These are phyloP conservation scores for Acanthornis magna DNA, from an alignment of 2,797 vertebrate genomes.

Conservation along the genomic window DNA sequence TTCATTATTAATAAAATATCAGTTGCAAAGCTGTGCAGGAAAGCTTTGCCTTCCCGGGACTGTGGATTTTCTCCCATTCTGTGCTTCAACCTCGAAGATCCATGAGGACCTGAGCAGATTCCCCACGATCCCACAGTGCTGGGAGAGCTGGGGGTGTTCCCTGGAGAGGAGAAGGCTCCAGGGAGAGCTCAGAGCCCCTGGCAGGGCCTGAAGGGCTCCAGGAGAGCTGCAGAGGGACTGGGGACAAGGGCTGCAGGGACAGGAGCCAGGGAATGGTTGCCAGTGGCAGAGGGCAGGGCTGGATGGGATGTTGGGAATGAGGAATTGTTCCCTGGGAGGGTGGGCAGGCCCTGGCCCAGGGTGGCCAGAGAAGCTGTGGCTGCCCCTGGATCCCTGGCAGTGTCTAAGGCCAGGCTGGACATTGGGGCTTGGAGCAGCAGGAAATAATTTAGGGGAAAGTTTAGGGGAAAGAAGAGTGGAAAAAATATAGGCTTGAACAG, in stretches of 20 bases:
- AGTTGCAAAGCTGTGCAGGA: background rate
- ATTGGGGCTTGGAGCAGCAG: background rate
- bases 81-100: background rate
- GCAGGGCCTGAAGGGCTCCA: background rate
- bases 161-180: background rate
- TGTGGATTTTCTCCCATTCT: background rate
- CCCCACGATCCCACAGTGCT: background rate
- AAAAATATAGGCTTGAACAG: too few relatives aligned
- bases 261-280: background rate
- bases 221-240: background rate
- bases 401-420: background rate
- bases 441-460: too few relatives aligned
- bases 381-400: background rate
- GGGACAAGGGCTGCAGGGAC: rapidly evolving
- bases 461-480: too few relatives aligned
- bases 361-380: background rate
- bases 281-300: background rate
- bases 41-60: background rate
- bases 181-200: background rate
- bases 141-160: background rate
- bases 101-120: rapidly evolving
- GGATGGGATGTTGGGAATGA: background rate
- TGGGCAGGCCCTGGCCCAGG: background rate
- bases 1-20: background rate
- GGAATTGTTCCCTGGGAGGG: background rate